These are phyloP conservation scores for Trachelus troglodyta DNA, from an alignment of 2,888 invertebrate genomes.

Conservation along the genomic window DNA sequence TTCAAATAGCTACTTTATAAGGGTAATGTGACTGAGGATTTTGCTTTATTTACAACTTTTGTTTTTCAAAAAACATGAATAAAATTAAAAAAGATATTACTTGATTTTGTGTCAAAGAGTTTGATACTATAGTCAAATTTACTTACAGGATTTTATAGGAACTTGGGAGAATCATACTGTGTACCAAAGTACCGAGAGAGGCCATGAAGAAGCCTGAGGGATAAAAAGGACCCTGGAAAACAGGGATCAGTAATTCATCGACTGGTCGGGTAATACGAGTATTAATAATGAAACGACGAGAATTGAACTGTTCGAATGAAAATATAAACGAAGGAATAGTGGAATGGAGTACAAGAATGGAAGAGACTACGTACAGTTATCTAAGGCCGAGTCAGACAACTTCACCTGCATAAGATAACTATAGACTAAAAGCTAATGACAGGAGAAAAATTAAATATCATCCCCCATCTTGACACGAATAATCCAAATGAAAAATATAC, in stretches of 20 bases:
- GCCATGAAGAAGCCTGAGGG: background rate
- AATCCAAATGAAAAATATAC: background rate
- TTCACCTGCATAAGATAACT: slow-evolving; percentile 28
- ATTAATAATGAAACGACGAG: background rate
- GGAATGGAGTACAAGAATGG: slow-evolving; percentile 22
- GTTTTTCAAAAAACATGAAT: background rate
- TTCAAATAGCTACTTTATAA: slow-evolving; percentile 1
- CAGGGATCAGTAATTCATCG: slow-evolving; percentile 26
- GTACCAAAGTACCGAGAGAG: background rate
- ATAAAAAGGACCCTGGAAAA: slow-evolving; percentile 22
- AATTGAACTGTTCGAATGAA: background rate
- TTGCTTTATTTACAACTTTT: background rate
- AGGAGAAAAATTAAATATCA: background rate
- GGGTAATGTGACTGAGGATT: background rate
- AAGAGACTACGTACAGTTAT: slow-evolving; percentile 52
- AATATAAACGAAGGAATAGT: background rate
- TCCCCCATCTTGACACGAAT: background rate
- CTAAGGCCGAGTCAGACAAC: slow-evolving; percentile 38
- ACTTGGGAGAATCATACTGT: background rate
- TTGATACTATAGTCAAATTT: background rate
- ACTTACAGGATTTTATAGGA: background rate
- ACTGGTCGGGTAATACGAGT: background rate
- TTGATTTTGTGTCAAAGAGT: background rate
- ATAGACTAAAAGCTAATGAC: slow-evolving; percentile 18
- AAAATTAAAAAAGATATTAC: background rate